Conservation (phyloP, 2,797 vertebrate genomes). For the Sebastes iracundus region DNA sequence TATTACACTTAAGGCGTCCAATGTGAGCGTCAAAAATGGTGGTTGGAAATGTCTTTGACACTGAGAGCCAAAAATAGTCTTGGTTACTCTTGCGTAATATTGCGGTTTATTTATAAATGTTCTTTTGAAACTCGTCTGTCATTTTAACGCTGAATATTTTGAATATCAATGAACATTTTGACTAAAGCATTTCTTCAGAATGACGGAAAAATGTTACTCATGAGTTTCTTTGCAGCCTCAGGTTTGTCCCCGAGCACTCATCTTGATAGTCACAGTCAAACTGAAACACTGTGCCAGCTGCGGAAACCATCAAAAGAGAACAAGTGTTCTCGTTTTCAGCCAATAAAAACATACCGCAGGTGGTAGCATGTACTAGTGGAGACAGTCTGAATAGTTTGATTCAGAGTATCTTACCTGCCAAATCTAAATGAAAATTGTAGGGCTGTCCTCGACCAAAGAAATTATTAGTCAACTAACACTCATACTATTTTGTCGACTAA, state of each 20-base stretch:
- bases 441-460: too few relatives aligned
- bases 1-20: background rate
- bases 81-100: slow-evolving; percentile 8
- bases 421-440: background rate
- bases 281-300: slow-evolving; percentile 54
- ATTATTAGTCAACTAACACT: too few relatives aligned
- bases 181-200: background rate
- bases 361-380: background rate
- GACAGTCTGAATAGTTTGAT: background rate
- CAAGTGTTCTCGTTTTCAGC: slow-evolving; percentile 25
- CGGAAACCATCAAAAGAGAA: slow-evolving; percentile 56
- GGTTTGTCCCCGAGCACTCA: slow-evolving; percentile 48
- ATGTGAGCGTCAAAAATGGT: background rate
- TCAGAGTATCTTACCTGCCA: background rate
- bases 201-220: background rate
- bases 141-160: slow-evolving; percentile 28
- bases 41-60: background rate
- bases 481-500: too few relatives aligned
- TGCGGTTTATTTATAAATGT: slow-evolving; percentile 3
- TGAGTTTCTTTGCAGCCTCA: slow-evolving; percentile 1
- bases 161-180: slow-evolving; percentile 32
- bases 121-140: slow-evolving; percentile 9
- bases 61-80: background rate
- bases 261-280: slow-evolving; percentile 56
- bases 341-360: slow-evolving; percentile 17